A percentile compares a stretch with the other conserved stretches of the same genome.
Evolutionary conservation across 2,888 invertebrate species (phyloP).

Genomic region (Polyploca ridens): DNA sequence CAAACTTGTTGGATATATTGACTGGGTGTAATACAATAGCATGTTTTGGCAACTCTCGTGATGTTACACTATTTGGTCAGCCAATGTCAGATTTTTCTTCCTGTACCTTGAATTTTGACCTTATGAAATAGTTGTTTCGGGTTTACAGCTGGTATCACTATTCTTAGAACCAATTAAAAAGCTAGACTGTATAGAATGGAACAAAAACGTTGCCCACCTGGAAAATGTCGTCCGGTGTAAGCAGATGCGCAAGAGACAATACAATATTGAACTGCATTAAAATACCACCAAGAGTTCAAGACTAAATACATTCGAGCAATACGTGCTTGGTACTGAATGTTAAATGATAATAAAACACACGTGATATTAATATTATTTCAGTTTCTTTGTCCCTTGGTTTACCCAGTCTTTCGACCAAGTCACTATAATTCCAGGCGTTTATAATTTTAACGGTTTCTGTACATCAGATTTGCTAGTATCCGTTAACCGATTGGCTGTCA

Average conservation of each 20-base stretch:
- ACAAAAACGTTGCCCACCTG: background rate
- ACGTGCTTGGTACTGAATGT: constrained; percentile 17
- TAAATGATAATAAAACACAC: constrained; percentile 14
- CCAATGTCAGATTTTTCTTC: constrained; percentile 25
- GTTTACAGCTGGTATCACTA: constrained; percentile 25
- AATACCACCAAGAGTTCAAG: background rate
- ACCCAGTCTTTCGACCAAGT: too few species aligned
- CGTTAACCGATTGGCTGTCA: background rate
- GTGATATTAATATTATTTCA: constrained; percentile 13
- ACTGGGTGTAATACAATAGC: constrained; percentile 25
- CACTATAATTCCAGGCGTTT: too few species aligned
- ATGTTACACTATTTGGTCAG: constrained; percentile 15
- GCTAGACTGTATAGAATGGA: background rate
- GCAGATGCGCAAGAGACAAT: constrained; percentile 4
- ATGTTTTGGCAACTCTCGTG: constrained; percentile 25
- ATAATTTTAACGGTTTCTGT: too few species aligned
- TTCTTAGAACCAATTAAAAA: background rate
- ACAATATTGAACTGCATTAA: background rate
- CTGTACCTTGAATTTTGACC: constrained; percentile 20
- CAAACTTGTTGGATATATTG: constrained; percentile 39
- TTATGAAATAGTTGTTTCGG: constrained; percentile 18
- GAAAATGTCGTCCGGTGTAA: background rate
- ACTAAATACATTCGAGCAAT: background rate
- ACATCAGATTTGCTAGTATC: too few species aligned
- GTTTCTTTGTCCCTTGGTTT: too few species aligned